Evolutionary conservation across 2,888 invertebrate species (phyloP).

Genomic region (Eupithecia exiguata): DNA sequence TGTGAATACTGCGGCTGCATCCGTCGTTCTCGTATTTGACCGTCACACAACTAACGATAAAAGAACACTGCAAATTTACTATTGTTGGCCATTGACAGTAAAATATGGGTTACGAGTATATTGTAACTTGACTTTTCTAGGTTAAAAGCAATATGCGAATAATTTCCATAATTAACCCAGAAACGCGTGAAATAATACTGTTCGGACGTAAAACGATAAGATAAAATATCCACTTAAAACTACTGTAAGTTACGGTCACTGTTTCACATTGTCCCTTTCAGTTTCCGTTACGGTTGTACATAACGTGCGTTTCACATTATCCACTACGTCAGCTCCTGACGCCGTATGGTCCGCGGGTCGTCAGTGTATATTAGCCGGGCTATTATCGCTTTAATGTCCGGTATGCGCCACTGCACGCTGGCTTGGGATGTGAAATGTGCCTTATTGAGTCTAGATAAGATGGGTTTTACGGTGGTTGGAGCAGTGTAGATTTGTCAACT

Average conservation of each 20-base stretch:
- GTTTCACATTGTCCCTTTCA: constrained; percentile 4
- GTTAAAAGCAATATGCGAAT: not conserved
- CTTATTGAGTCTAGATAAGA: not conserved
- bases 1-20: too few species aligned
- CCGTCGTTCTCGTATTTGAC: too few species aligned
- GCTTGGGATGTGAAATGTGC: not conserved
- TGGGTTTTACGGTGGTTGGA: not conserved
- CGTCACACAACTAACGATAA: too few species aligned
- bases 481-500: not conserved
- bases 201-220: not conserved
- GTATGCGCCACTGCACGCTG: not conserved
- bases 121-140: not conserved
- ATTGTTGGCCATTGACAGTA: too few species aligned
- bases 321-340: constrained; percentile 17
- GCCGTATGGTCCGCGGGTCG: constrained; percentile 26
- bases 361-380: constrained; percentile 50
- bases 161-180: not conserved
- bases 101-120: too few species aligned
- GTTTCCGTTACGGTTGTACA: not conserved
- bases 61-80: too few species aligned
- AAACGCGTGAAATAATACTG: not conserved
- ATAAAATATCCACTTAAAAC: not conserved
- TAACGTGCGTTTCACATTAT: constrained; percentile 9
- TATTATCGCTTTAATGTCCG: constrained; percentile 41
- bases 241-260: not conserved